Base-by-base conservation (phyloP, 2,113 vertebrate species). In the Donacobius atricapilla region DNA sequence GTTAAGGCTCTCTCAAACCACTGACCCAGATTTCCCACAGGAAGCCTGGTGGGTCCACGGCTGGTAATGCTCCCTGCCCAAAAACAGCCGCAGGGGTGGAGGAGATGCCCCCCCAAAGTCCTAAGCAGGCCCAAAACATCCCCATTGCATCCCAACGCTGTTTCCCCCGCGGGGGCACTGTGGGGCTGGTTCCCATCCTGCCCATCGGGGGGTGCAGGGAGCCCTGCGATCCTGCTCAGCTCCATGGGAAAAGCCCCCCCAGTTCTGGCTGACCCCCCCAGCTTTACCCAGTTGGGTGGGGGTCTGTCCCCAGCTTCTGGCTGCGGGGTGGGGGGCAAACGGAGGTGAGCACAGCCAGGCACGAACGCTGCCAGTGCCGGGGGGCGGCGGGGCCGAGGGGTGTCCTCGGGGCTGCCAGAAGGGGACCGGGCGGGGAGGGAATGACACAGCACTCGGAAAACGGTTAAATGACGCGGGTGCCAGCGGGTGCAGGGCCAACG, bases 401-500 rank as follows among this genome's bases (percentile, higher is more conserved):
- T 3, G 39, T 48, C 66, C 90, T 37, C 10, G 2, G 57, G 33
- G 68, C 53, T 70, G 40, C 3, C 50, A 5, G 51, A 42, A 44
- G 42, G 54, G 77, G 64, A 47, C 2, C 31, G 3, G 63, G 27
- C 13, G 0, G 30, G 60, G 40, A 40, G 51, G 50, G 69, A 61
- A 95, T 96, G 94, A 96, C 94, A 96, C 96, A 94, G 94, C 94
- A 96, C 56, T n/a, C 65, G 7, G 70, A 75, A 61, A 85, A 66
- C 4, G 2, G 37, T 45, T 48, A 78, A 91, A 58, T 79, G 94
- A 91, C 47, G 53, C 4, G 23, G 61, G 61, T 75, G 94, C 64
- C 82, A 82, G 84, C 37, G 51, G 90, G 87, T 31, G 80, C 83
- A 40, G 54, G 50, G 37, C 58, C 86, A 91, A 63, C 64, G 89